A percentile compares a stretch with the other conserved stretches of the same genome.
Conservation (phyloP, 2,113 vertebrate genomes). For the Desmodus rotundus region DNA sequence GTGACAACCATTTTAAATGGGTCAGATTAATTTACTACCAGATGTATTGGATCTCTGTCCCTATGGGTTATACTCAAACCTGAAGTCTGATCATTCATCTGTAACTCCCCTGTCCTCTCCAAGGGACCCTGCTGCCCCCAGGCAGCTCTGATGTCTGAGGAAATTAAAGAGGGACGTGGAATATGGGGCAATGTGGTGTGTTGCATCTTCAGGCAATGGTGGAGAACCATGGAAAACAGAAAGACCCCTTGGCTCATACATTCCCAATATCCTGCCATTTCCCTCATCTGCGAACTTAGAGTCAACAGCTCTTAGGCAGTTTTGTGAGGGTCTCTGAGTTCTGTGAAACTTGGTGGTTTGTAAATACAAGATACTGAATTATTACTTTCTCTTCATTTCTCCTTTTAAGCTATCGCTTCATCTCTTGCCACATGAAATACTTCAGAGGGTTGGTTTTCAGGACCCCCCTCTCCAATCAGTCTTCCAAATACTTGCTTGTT, state of each 20-base stretch:
- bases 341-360: not conserved
- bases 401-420: constrained; percentile 17
- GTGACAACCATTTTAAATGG: not conserved
- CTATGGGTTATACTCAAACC: not conserved
- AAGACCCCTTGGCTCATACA: not conserved
- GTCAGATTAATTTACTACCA: not conserved
- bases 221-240: not conserved
- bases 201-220: not conserved
- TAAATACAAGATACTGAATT: not conserved
- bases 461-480: not conserved
- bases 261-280: not conserved
- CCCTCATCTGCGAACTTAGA: not conserved
- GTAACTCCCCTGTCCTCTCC: not conserved
- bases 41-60: not conserved
- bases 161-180: not conserved
- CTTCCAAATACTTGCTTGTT: not conserved
- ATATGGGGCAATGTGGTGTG: not conserved
- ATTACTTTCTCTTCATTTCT: not conserved
- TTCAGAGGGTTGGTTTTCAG: not conserved
- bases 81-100: not conserved
- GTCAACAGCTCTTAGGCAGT: not conserved
- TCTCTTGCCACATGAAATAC: not conserved
- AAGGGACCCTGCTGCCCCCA: not conserved
- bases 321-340: not conserved
- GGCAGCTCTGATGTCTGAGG: not conserved